A percentile compares a stretch with the other conserved stretches of the same genome.
phyloP scores from a whole-genome alignment of 1,140 invertebrate species.

The Drosophila tani region DNA sequence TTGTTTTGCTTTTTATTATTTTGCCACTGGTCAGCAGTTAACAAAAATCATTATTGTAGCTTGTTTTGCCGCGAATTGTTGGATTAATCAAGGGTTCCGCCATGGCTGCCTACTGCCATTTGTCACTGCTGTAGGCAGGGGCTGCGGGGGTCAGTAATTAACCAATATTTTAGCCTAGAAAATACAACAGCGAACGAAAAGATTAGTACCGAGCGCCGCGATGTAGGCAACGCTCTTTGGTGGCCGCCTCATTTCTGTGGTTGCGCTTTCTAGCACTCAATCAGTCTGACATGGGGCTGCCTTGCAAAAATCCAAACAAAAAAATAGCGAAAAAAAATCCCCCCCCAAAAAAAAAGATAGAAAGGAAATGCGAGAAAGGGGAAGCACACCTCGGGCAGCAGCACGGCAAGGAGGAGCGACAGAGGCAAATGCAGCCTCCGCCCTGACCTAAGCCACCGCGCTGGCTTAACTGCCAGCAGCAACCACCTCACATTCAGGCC shows the following conservation, averaged over 20 bases:
- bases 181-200: background rate
- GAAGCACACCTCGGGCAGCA: constrained; percentile 61
- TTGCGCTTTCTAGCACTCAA: constrained; percentile 53
- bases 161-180: constrained; percentile 15
- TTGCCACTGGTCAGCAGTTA: constrained; percentile 33
- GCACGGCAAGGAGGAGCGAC: background rate
- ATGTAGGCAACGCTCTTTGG: constrained; percentile 36
- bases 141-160: background rate
- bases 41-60: constrained; percentile 23
- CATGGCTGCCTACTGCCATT: too few relatives aligned
- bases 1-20: constrained; percentile 33
- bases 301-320: background rate
- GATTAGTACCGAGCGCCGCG: constrained; percentile 16
- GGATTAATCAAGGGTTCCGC: constrained; percentile 2
- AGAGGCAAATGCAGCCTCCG: constrained; percentile 49
- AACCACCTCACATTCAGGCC: constrained; percentile 33
- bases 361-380: background rate
- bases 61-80: constrained; percentile 1
- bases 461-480: constrained; percentile 76
- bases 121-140: too few relatives aligned
- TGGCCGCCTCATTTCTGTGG: constrained; percentile 37
- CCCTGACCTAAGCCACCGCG: constrained; percentile 79
- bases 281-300: constrained; percentile 31
- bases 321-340: background rate
- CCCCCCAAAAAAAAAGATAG: background rate